These are phyloP conservation scores for Tolmerus cingulatus DNA, from an alignment of 2,888 invertebrate genomes.

Conservation along the genomic window DNA sequence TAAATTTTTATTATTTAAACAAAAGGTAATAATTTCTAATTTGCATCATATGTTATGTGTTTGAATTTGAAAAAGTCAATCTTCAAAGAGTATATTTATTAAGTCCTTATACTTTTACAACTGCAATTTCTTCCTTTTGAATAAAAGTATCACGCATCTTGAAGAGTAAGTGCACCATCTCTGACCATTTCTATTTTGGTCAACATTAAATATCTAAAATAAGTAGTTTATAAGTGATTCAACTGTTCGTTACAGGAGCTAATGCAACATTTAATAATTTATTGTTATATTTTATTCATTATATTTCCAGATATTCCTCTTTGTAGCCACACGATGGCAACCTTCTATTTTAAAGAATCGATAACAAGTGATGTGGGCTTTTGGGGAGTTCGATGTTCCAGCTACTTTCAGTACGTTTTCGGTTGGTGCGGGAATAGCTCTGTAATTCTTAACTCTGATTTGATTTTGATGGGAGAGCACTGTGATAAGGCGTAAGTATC, in stretches of 20 bases:
- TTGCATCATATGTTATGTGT: background rate
- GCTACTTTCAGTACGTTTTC: conserved; percentile 54
- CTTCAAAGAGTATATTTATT: no score
- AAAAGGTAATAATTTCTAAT: background rate
- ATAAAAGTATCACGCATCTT: background rate
- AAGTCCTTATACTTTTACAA: background rate
- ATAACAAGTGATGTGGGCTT: conserved; percentile 51
- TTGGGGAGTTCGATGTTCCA: conserved; percentile 52
- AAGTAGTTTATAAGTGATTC: background rate
- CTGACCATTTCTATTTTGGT: background rate
- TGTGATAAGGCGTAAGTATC: conserved; percentile 51
- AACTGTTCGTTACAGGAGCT: background rate
- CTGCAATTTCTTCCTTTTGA: background rate
- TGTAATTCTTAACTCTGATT: conserved; percentile 49
- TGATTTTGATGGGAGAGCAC: conserved; percentile 53
- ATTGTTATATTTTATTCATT: conserved; percentile 16
- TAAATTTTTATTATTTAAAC: background rate
- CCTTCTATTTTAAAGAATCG: conserved; percentile 53
- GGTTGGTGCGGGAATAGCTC: conserved; percentile 52
- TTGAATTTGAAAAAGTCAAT: no score
- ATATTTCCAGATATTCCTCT: conserved; percentile 52
- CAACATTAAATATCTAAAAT: background rate
- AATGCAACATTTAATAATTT: background rate
- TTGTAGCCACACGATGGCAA: conserved; percentile 54
- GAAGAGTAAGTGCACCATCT: no score